phyloP scores from a whole-genome alignment of 1,140 invertebrate genomes.

The Pararge aegeria region DNA sequence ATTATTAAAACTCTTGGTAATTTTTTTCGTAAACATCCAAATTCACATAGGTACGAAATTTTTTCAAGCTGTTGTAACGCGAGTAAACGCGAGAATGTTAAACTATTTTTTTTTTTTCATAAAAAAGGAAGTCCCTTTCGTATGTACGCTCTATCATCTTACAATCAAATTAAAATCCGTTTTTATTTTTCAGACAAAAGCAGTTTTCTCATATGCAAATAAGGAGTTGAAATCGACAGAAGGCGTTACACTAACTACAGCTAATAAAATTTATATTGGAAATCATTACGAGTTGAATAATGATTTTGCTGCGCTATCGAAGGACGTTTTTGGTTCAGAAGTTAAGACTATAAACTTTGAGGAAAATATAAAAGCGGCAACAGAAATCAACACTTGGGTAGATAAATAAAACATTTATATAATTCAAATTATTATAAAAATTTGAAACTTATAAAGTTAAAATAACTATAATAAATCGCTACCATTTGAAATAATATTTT shows the following conservation, averaged over 20 bases:
- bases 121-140: too few relatives aligned
- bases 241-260: conserved; percentile 33
- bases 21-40: neutral
- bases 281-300: conserved; percentile 35
- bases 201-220: conserved; percentile 34
- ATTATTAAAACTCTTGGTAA: neutral
- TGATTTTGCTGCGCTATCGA: conserved; percentile 28
- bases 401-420: neutral
- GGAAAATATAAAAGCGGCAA: conserved; percentile 38
- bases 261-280: conserved; percentile 39
- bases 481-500: conserved; percentile 3
- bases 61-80: too few relatives aligned
- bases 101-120: too few relatives aligned
- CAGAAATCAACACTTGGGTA: conserved; percentile 79
- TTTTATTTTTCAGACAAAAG: conserved; percentile 30
- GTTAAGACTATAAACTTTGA: conserved; percentile 49
- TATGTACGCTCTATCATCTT: too few relatives aligned
- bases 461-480: too few relatives aligned
- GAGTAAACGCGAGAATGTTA: too few relatives aligned
- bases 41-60: too few relatives aligned
- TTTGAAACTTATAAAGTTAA: neutral
- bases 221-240: conserved; percentile 31
- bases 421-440: neutral
- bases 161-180: too few relatives aligned
- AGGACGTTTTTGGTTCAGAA: conserved; percentile 39